Conservation (phyloP, 2,888 invertebrate species). For the Aricia artaxerxes region DNA sequence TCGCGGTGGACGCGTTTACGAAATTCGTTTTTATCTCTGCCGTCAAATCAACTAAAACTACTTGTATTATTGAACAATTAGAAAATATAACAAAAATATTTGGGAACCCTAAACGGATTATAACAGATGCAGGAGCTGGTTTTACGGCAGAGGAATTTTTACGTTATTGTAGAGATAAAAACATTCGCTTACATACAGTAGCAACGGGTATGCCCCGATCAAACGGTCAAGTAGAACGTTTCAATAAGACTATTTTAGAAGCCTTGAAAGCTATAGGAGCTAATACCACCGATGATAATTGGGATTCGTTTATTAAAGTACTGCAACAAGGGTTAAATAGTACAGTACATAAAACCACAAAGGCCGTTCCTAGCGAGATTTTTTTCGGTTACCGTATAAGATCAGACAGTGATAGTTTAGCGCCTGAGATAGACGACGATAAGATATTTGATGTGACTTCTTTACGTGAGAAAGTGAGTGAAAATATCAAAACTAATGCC, state of each 20-base stretch:
- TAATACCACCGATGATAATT: constrained; percentile 41
- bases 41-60: constrained; percentile 22
- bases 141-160: constrained; percentile 10
- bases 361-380: constrained; percentile 44
- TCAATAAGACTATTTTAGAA: constrained; percentile 46
- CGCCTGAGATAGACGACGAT: neutral
- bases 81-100: constrained; percentile 10
- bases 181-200: constrained; percentile 14
- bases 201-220: constrained; percentile 43
- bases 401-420: constrained; percentile 12
- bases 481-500: neutral
- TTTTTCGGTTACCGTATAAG: constrained; percentile 42
- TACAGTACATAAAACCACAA: constrained; percentile 43
- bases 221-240: constrained; percentile 47
- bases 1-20: constrained; percentile 14
- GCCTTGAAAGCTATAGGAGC: constrained; percentile 44
- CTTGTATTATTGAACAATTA: constrained; percentile 32
- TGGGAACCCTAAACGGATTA: constrained; percentile 19
- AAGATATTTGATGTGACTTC: constrained; percentile 9
- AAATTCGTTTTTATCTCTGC: constrained; percentile 26
- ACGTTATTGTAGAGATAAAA: constrained; percentile 18
- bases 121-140: constrained; percentile 15
- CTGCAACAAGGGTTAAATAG: constrained; percentile 49
- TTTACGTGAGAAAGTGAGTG: neutral
- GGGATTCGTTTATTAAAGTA: constrained; percentile 45